Evolutionary conservation across 2,888 invertebrate species (phyloP).

Genomic region (Volucella zonaria): DNA sequence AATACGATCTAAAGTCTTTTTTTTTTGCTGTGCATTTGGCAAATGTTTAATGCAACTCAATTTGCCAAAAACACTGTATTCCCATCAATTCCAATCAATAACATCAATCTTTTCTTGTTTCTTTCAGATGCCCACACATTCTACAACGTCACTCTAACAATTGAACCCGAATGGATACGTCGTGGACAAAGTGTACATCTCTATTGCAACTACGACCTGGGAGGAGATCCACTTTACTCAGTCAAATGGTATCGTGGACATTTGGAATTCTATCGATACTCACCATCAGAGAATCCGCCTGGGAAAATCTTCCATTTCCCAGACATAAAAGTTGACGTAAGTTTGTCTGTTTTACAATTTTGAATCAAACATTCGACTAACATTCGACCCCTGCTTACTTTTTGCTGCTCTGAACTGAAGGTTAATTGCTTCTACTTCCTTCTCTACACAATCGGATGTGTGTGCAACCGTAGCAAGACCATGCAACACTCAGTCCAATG

Average conservation of each 20-base stretch:
- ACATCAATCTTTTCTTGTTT: slow-evolving; percentile 75
- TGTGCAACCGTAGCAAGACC: slow-evolving; percentile 30
- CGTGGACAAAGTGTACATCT: slow-evolving; percentile 85
- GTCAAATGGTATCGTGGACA: slow-evolving; percentile 88
- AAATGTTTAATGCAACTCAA: too few species aligned
- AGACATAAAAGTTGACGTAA: slow-evolving; percentile 87
- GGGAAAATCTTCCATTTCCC: slow-evolving; percentile 87
- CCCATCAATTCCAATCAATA: neutral
- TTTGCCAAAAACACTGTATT: too few species aligned
- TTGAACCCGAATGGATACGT: slow-evolving; percentile 86
- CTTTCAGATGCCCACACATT: slow-evolving; percentile 84
- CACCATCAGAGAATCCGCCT: slow-evolving; percentile 86
- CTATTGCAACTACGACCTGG: slow-evolving; percentile 86
- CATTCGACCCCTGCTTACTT: neutral
- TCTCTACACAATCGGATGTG: neutral
- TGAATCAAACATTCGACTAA: neutral
- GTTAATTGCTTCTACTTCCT: slow-evolving; percentile 52
- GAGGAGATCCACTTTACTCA: slow-evolving; percentile 87
- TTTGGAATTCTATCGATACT: slow-evolving; percentile 87
- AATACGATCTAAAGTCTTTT: too few species aligned
- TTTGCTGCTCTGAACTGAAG: neutral
- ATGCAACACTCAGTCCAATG: slow-evolving; percentile 41
- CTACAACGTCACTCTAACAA: slow-evolving; percentile 83
- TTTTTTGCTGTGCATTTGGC: too few species aligned
- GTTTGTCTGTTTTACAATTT: slow-evolving; percentile 77